Base-by-base conservation (phyloP, 1,140 invertebrate species). In the Zaprionus africanus region DNA sequence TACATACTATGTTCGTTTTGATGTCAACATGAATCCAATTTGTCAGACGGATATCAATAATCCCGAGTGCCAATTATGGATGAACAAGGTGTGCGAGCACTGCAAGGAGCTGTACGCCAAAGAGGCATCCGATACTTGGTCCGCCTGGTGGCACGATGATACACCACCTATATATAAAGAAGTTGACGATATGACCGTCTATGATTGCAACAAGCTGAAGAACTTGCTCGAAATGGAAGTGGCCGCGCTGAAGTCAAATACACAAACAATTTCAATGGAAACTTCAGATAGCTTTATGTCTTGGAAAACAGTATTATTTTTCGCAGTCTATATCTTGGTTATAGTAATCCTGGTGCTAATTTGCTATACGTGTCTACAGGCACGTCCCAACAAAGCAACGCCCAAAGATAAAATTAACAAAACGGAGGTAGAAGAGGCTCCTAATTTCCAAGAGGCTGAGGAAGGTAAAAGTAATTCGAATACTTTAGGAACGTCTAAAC, bases 41-140 rank as follows among this genome's bases (percentile, higher is more conserved):
- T 88, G 84, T 31, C 36, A 70, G 15, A 34, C 36, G n/a, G 59
- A 90, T 54, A 68, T 84, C 13, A 62, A 68, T 22, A 61, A 9
- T 31, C 19, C 60, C 2, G 71, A 79, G 31, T 88, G 84, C 58
- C 81, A 85, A 26, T 31, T 26, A 12, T 88, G 84, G 84, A 90
- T 88, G 81, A 59, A 13, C 5, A 46, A 53, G 1, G 84, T 90
- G 0, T 76, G 51, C 31, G 57, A 24, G 17, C 61, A 22, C 34
- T 88, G 84, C 53, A 46, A 73, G 1, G 53, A 81, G 1, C 57
- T 84, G 11, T 76, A 76, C 11, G 12, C 17, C 17, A 22, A n/a
- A 0, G 34, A 61, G 26, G 7, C 31, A 3, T 36, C 17, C 4
- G 41, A 60, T 28, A 2, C 11, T 0, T 75, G 67, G 43, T 19